Evolutionary conservation across 2,888 invertebrate species (phyloP).

Genomic region (Anarsia innoxiella): DNA sequence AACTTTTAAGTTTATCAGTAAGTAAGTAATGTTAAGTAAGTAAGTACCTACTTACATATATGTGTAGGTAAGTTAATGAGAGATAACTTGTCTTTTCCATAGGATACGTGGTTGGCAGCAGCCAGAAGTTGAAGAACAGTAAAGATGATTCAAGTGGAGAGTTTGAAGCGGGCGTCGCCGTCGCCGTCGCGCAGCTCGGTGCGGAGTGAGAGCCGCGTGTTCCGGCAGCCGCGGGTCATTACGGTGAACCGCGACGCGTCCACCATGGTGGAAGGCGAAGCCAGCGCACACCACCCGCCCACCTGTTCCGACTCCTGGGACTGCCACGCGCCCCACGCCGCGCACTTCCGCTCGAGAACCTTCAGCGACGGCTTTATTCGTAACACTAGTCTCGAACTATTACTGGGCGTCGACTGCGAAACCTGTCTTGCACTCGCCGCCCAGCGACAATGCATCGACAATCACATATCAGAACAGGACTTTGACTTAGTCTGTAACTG

Average conservation of each 20-base stretch:
- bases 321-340: conserved; percentile 39
- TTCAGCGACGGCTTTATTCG: conserved; percentile 70
- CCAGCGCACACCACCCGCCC: conserved; percentile 24
- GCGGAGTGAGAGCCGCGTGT: conserved; percentile 59
- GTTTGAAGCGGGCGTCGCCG: conserved; percentile 63
- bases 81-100: no score
- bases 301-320: conserved; percentile 45
- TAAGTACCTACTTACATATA: no score
- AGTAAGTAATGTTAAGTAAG: no score
- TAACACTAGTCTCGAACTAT: conserved; percentile 66
- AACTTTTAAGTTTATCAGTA: no score
- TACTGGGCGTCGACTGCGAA: conserved; percentile 70
- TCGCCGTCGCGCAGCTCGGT: conserved; percentile 66
- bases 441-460: conserved; percentile 53
- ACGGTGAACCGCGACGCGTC: conserved; percentile 68
- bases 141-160: conserved; percentile 64
- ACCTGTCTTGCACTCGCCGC: conserved; percentile 65
- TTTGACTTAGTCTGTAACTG: conserved; percentile 68
- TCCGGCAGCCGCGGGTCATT: conserved; percentile 66
- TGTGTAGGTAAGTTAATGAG: no score
- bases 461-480: conserved; percentile 57
- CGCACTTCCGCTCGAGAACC: conserved; percentile 65
- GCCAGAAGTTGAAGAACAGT: conserved; percentile 11
- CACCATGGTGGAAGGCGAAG: conserved; percentile 65
- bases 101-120: conserved; percentile 8